These are phyloP conservation scores for Babyrousa celebensis DNA, from an alignment of 2,797 vertebrate genomes.

Conservation along the genomic window DNA sequence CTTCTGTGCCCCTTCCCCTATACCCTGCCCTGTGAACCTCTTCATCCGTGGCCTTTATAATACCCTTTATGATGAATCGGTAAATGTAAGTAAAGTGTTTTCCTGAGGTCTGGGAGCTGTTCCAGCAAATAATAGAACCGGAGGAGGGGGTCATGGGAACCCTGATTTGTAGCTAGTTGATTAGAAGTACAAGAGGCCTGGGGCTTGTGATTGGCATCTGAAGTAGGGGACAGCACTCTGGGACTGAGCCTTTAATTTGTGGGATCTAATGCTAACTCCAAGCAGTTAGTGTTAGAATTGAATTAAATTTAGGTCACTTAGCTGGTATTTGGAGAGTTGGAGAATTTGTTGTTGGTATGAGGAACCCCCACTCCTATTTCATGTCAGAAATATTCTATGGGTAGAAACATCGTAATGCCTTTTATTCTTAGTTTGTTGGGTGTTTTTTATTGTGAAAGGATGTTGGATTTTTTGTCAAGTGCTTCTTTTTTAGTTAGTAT, in stretches of 20 bases:
- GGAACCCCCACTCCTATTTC: background rate
- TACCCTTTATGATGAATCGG: background rate
- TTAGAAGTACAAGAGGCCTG: background rate
- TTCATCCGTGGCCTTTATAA: background rate
- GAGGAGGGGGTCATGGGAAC: background rate
- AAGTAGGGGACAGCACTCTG: background rate
- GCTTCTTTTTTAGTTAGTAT: background rate
- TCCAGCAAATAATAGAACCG: background rate
- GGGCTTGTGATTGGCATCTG: background rate
- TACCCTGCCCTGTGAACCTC: background rate
- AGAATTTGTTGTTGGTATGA: background rate
- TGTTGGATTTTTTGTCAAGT: background rate
- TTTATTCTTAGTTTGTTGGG: background rate
- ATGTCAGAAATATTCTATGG: background rate
- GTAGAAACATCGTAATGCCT: background rate
- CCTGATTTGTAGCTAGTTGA: background rate
- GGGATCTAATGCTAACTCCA: background rate
- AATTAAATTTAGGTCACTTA: background rate
- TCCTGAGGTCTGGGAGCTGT: background rate
- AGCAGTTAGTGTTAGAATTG: background rate
- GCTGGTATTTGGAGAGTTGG: background rate
- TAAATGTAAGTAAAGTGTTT: background rate
- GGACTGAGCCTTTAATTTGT: background rate
- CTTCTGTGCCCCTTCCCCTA: background rate
- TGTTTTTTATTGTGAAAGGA: slow-evolving; percentile 28